Conservation (phyloP, 1,140 invertebrate species). For the Drosophila ercepeae region DNA sequence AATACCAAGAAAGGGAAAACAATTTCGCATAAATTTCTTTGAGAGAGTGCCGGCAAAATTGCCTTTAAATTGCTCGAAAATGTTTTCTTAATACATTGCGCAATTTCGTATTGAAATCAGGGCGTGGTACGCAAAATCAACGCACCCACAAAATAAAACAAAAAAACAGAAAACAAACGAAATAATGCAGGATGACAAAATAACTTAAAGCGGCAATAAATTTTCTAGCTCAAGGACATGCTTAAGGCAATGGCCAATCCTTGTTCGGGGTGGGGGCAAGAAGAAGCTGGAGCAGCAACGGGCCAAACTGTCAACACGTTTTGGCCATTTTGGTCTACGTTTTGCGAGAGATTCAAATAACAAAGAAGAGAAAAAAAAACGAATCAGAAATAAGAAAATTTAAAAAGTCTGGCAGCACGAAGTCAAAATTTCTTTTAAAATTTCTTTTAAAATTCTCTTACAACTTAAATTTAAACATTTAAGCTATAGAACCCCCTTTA, state of each 20-base stretch:
- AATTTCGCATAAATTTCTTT: conserved; percentile 41
- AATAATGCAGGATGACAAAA: conserved; percentile 66
- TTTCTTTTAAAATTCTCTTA: no score
- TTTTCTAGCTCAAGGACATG: conserved; percentile 63
- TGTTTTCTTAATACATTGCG: conserved; percentile 64
- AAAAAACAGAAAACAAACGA: conserved; percentile 39
- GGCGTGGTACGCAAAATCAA: conserved; percentile 25
- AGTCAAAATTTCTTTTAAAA: no score
- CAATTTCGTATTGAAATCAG: conserved; percentile 53
- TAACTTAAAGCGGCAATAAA: conserved; percentile 63
- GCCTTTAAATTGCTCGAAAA: conserved; percentile 61
- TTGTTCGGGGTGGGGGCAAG: conserved; percentile 5
- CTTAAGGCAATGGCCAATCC: conserved; percentile 36
- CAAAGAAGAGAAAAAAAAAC: conserved; percentile 7
- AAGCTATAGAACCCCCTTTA: not conserved
- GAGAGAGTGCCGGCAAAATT: conserved; percentile 24
- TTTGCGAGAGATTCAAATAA: conserved; percentile 25
- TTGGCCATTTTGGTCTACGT: conserved; percentile 52
- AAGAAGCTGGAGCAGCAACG: conserved; percentile 9
- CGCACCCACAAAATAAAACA: conserved; percentile 5
- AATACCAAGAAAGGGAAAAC: conserved; percentile 23
- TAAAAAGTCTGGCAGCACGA: conserved; percentile 28
- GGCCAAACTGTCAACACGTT: conserved; percentile 62
- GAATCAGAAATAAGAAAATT: conserved; percentile 26
- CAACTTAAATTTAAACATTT: no score